Evolutionary conservation across 1,140 invertebrate species (phyloP), one percentile per base, ranked within the genome.

Genomic region (Drosophila athabasca): DNA sequence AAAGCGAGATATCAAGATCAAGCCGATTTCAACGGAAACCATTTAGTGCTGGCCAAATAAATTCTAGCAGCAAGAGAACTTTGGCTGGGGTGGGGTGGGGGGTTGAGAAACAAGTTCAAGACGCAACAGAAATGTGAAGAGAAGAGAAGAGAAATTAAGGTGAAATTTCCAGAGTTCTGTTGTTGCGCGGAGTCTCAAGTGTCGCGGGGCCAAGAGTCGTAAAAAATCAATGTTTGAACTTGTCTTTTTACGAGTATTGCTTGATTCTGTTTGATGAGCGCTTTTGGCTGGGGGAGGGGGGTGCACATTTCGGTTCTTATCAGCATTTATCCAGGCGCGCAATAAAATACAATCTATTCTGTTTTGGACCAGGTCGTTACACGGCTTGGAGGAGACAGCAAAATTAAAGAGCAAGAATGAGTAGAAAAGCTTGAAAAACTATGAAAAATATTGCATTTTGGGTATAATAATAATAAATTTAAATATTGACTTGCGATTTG

Each of bases 201-300:
- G 31, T 35, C 7, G 11, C 11, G 35, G 35, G 35, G 26, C 17
- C 44, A 39, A 48, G 59, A 64, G 45, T 69, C 44, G 39, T 68
- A 69, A 69, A 69, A 67, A 73, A 73, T 62, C 68, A 73, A 73
- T 73, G 68, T 73, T 73, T 73, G 69, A 73, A 54, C 59, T 51
- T 31, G 45, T n/a, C 26, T 72, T 71, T 73, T 73, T 13, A 39
- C 11, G 35, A 39, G 11, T 39, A 73, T 73, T 55, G 70, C 69
- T 73, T 55, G 58, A 60, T 70, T 52, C 59, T 62, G 49, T 54
- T 72, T 54, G 29, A 43, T 29, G 54, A 48, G 11, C 11, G 24
- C 13, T 9, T 24, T 39, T n/a, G 31, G 35, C 1, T 19, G 17
- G 44, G 13, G 19, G 26, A 17, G 15, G 50, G 4, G 8, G 51